Evolutionary conservation across 2,888 invertebrate genomes (phyloP).

Genomic region (Rotaria socialis): DNA sequence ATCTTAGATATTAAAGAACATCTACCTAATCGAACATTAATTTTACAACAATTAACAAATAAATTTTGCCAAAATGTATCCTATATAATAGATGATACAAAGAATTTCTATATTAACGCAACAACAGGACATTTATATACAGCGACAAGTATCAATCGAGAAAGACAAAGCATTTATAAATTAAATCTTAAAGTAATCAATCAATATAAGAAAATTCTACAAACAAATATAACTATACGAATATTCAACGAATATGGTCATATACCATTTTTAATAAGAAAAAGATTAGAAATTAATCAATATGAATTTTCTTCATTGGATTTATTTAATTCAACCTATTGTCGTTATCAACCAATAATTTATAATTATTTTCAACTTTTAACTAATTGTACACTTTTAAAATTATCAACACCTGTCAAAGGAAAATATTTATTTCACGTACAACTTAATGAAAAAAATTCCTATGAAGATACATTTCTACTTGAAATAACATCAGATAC

Average conservation of each 20-base stretch:
- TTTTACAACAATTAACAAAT: constrained; percentile 1
- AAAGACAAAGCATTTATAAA: background rate
- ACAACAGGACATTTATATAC: background rate
- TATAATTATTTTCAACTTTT: constrained; percentile 30
- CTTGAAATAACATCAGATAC: background rate
- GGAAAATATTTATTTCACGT: background rate
- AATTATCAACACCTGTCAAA: background rate
- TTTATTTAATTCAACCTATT: constrained; percentile 10
- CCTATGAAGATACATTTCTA: constrained; percentile 1
- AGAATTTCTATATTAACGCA: background rate
- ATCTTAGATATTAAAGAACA: background rate
- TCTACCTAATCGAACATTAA: background rate
- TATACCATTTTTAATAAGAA: constrained; percentile 22
- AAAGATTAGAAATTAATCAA: background rate
- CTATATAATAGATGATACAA: background rate
- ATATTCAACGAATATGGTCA: background rate
- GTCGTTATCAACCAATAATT: background rate
- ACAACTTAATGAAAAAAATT: background rate
- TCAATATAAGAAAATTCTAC: background rate
- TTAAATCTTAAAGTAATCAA: background rate
- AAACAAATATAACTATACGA: background rate
- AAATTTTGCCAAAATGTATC: background rate
- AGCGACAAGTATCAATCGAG: background rate
- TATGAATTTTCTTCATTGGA: background rate
- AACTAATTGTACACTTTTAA: constrained; percentile 9